phyloP scores from a whole-genome alignment of 2,113 vertebrate genomes.

The Brachyistius frenatus region DNA sequence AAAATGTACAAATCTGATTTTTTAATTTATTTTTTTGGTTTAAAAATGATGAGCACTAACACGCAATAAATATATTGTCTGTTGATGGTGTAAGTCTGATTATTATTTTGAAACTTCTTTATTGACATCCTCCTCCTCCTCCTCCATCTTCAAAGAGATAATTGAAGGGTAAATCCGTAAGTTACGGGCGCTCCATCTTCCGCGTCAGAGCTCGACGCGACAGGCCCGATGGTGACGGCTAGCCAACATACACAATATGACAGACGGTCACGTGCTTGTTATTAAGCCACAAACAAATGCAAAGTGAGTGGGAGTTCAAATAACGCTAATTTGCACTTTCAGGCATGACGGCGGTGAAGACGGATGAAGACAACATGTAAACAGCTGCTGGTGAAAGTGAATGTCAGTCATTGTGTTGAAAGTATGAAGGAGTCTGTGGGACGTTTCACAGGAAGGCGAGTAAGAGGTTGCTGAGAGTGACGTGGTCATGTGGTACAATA shows the following conservation, averaged over 20 bases:
- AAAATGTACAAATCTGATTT: too few species aligned
- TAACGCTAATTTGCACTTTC: slow-evolving; percentile 23
- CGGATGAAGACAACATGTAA: slow-evolving; percentile 20
- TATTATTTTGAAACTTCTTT: neutral
- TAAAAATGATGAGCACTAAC: too few species aligned
- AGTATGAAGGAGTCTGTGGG: neutral
- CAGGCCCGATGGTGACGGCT: slow-evolving; percentile 6
- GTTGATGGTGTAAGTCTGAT: neutral
- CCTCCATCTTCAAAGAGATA: neutral
- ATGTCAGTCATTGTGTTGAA: neutral
- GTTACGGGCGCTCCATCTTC: neutral
- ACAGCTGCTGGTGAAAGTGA: slow-evolving; percentile 6
- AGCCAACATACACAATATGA: neutral
- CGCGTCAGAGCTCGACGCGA: neutral
- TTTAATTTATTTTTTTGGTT: too few species aligned
- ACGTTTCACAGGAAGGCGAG: too few species aligned
- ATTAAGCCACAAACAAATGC: neutral
- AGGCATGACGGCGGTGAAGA: neutral
- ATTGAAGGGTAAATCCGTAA: slow-evolving; percentile 25
- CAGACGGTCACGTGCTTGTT: slow-evolving; percentile 4
- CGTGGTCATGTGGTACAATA: too few species aligned
- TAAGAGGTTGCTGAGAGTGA: too few species aligned
- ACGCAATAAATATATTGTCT: neutral
- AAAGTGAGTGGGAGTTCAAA: slow-evolving; percentile 28
- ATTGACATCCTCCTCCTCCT: neutral